Conservation (phyloP, 2,888 invertebrate species). For the Xestia c-nigrum region DNA sequence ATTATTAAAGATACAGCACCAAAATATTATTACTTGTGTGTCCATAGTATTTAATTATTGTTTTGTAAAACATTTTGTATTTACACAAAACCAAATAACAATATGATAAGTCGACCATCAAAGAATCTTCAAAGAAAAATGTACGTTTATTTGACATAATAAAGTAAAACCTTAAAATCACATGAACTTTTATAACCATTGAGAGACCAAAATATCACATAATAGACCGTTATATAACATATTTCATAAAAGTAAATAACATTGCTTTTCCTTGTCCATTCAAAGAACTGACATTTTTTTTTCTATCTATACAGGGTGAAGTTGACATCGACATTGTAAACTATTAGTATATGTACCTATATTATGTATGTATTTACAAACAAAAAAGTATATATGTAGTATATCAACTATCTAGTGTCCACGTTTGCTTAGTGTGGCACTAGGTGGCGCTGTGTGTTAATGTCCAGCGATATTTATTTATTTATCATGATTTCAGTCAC, state of each 20-base stretch:
- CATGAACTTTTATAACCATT: slow-evolving; percentile 21
- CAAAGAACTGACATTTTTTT: slow-evolving; percentile 25
- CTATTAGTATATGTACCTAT: no score
- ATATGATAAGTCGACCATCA: neutral
- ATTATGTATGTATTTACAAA: no score
- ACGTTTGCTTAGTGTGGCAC: no score
- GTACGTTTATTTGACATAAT: neutral
- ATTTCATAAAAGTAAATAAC: slow-evolving; percentile 8
- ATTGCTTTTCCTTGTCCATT: slow-evolving; percentile 12
- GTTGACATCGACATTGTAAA: neutral
- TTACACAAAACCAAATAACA: slow-evolving; percentile 5
- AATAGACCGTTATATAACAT: slow-evolving; percentile 8
- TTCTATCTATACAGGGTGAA: neutral
- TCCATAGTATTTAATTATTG: neutral
- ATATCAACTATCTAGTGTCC: no score
- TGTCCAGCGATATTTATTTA: no score
- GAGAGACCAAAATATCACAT: slow-evolving; percentile 34
- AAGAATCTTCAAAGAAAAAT: neutral
- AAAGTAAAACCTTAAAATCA: slow-evolving; percentile 38
- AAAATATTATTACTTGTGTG: neutral
- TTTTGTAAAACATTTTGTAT: neutral
- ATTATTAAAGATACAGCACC: neutral
- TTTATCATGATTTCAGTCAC: neutral
- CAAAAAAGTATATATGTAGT: no score
- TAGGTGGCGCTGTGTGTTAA: no score